phyloP scores from a whole-genome alignment of 1,140 invertebrate genomes.

The Micrasema longulum region DNA sequence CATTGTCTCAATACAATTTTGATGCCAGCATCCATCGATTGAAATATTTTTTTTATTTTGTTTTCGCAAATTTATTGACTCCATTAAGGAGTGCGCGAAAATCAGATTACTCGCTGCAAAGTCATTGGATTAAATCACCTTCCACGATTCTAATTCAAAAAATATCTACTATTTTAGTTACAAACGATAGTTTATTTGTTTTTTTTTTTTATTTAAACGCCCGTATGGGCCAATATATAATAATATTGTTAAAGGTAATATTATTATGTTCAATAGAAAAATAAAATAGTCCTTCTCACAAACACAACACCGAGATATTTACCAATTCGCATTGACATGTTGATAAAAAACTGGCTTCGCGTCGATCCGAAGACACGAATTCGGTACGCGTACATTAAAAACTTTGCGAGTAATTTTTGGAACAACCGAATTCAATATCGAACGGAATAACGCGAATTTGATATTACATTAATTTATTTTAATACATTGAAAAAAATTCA shows the following conservation, averaged over 20 bases:
- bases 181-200: constrained; percentile 17
- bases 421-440: too few relatives aligned
- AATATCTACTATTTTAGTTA: constrained; percentile 36
- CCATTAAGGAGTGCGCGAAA: constrained; percentile 9
- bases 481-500: too few relatives aligned
- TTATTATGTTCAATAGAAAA: constrained; percentile 35
- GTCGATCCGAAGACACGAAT: too few relatives aligned
- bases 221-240: constrained; percentile 18
- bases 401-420: too few relatives aligned
- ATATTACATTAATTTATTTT: too few relatives aligned
- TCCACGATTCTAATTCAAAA: constrained; percentile 28
- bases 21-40: constrained; percentile 29
- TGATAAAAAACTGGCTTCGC: constrained; percentile 20
- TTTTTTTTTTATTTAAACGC: constrained; percentile 5
- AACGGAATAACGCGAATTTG: too few relatives aligned
- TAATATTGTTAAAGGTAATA: constrained; percentile 14
- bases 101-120: background rate
- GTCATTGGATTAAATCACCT: background rate
- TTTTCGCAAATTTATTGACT: too few relatives aligned
- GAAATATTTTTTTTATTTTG: too few relatives aligned
- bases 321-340: constrained; percentile 26
- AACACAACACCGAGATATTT: constrained; percentile 32
- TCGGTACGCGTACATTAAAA: too few relatives aligned
- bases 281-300: constrained; percentile 36
- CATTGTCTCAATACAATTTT: constrained; percentile 20